Percentiles rank a stretch among this genome's conserved stretches.
Evolutionary conservation across 2,888 invertebrate species (phyloP).

Genomic region (Calephelis perditalis): DNA sequence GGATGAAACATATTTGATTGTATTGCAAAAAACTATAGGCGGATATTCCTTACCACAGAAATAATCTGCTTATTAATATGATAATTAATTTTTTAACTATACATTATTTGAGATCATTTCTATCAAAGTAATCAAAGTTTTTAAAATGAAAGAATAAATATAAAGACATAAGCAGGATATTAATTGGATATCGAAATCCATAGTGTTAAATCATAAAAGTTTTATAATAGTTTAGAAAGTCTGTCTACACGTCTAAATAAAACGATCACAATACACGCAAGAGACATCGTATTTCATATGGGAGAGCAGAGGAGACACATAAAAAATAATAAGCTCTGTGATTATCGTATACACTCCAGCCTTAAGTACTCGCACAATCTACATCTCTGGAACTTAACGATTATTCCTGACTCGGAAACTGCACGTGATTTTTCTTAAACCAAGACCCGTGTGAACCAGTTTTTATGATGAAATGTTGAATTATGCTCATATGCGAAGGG

Average conservation of each 20-base stretch:
- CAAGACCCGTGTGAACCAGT: slow-evolving; percentile 25
- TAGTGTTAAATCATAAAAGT: background rate
- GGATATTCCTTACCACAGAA: no score
- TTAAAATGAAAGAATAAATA: no score
- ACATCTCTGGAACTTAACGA: slow-evolving; percentile 55
- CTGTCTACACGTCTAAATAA: slow-evolving; percentile 4
- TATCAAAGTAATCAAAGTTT: no score
- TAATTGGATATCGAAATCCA: background rate
- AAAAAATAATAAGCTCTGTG: slow-evolving; percentile 72
- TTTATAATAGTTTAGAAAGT: slow-evolving; percentile 7
- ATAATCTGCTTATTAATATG: no score
- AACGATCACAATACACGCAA: slow-evolving; percentile 26
- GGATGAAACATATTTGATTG: no score
- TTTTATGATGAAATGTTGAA: slow-evolving; percentile 19
- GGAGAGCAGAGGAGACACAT: slow-evolving; percentile 51
- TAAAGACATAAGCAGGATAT: background rate
- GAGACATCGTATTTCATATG: slow-evolving; percentile 35
- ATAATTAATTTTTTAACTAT: no score
- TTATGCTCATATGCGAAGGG: slow-evolving; percentile 15
- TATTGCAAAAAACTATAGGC: no score
- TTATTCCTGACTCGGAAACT: slow-evolving; percentile 36
- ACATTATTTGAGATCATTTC: no score
- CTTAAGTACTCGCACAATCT: slow-evolving; percentile 46
- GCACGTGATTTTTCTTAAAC: slow-evolving; percentile 44
- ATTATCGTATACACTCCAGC: slow-evolving; percentile 49